Percentiles rank a stretch among this genome's conserved stretches.
These are phyloP conservation scores for Limonius californicus DNA, from an alignment of 1,140 invertebrate species.

Conservation along the genomic window DNA sequence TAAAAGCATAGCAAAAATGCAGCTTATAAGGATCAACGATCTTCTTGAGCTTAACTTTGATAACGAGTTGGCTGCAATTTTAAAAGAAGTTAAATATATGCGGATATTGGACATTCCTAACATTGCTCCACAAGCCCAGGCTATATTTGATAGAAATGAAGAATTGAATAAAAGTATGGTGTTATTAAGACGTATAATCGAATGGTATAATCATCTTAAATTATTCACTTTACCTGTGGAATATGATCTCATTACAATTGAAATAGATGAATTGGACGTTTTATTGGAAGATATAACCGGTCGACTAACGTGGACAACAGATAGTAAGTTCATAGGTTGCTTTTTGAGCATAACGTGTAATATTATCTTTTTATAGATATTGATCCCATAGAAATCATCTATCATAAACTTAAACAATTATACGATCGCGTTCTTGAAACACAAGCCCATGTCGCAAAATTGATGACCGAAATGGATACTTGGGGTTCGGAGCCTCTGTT, in stretches of 20 bases:
- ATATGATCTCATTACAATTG: slow-evolving; percentile 62
- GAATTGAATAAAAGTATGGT: slow-evolving; percentile 49
- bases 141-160: slow-evolving; percentile 54
- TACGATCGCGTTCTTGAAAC: slow-evolving; percentile 62
- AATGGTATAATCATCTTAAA: slow-evolving; percentile 67
- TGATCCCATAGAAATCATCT: slow-evolving; percentile 33
- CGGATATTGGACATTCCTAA: slow-evolving; percentile 53
- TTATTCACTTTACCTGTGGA: slow-evolving; percentile 62
- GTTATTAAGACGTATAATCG: slow-evolving; percentile 52
- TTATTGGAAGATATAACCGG: slow-evolving; percentile 59
- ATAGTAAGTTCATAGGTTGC: slow-evolving; percentile 50
- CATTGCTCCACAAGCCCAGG: slow-evolving; percentile 52
- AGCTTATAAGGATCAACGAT: slow-evolving; percentile 38
- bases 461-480: slow-evolving; percentile 55
- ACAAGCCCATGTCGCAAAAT: slow-evolving; percentile 60
- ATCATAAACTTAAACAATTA: slow-evolving; percentile 51
- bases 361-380: slow-evolving; percentile 32
- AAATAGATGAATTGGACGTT: slow-evolving; percentile 61
- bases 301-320: slow-evolving; percentile 64
- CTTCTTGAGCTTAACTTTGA: slow-evolving; percentile 49
- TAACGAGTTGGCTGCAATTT: slow-evolving; percentile 49
- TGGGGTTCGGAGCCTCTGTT: slow-evolving; percentile 71
- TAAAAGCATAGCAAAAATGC: slow-evolving; percentile 43
- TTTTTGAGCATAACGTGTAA: background rate
- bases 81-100: slow-evolving; percentile 64